Evolutionary conservation across 2,888 invertebrate genomes (phyloP).

Genomic region (Trichogramma evanescens): DNA sequence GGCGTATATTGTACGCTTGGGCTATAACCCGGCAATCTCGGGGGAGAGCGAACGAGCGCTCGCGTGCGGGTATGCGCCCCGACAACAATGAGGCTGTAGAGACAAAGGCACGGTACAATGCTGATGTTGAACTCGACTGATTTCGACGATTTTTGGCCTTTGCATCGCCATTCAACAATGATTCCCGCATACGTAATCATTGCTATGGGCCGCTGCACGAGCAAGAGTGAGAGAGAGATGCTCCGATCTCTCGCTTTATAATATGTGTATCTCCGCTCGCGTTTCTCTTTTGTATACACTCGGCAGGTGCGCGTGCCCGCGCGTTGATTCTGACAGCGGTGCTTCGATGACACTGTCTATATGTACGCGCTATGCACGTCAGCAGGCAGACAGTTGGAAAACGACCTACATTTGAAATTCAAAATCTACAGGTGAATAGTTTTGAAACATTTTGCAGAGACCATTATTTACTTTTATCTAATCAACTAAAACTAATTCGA

Average conservation of each 20-base stretch:
- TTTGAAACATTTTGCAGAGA: too few species aligned
- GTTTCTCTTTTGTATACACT: too few species aligned
- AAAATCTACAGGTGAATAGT: too few species aligned
- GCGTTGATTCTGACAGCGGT: too few species aligned
- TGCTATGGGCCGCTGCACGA: conserved; percentile 33
- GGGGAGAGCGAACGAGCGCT: conserved; percentile 3
- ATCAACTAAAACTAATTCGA: too few species aligned
- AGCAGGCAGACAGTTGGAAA: too few species aligned
- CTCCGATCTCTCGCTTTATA: conserved; percentile 1
- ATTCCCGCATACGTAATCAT: conserved; percentile 46
- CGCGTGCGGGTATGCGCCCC: conserved; percentile 26
- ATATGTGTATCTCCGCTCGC: background rate
- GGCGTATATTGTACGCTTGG: background rate
- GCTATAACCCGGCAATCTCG: conserved; percentile 10
- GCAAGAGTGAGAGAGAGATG: conserved; percentile 24
- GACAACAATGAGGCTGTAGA: conserved; percentile 42
- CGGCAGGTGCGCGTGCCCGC: too few species aligned
- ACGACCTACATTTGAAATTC: too few species aligned
- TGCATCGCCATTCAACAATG: conserved; percentile 41
- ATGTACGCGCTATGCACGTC: too few species aligned
- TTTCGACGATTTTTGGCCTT: conserved; percentile 47
- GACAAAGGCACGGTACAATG: conserved; percentile 45
- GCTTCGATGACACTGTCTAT: too few species aligned
- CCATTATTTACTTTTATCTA: too few species aligned
- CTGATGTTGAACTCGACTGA: conserved; percentile 48